Percentiles rank a stretch among this genome's conserved stretches.
Evolutionary conservation across 1,140 invertebrate genomes (phyloP).

Genomic region (Drosophila arizonae): DNA sequence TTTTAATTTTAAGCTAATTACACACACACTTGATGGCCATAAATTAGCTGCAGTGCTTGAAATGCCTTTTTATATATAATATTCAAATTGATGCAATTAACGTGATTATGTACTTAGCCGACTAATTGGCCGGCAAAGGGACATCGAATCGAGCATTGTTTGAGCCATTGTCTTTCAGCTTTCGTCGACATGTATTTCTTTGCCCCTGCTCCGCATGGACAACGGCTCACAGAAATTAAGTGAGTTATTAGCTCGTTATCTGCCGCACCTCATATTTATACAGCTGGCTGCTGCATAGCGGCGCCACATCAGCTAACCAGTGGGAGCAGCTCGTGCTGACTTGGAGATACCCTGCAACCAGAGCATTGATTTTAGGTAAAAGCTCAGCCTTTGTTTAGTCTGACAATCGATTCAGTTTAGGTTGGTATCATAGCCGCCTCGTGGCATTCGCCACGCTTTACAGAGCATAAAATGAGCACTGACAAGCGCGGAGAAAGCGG

Average conservation of each 20-base stretch:
- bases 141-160: not conserved
- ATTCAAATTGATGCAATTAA: conserved; percentile 47
- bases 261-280: conserved; percentile 75
- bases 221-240: conserved; percentile 45
- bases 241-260: conserved; percentile 79
- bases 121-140: conserved; percentile 19
- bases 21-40: conserved; percentile 13
- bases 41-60: conserved; percentile 4
- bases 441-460: not conserved
- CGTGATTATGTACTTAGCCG: conserved; percentile 23
- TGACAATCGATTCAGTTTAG: too few species aligned
- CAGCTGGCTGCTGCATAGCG: conserved; percentile 55
- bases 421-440: not conserved
- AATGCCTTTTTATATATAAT: conserved; percentile 11
- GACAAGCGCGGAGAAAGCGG: conserved; percentile 22
- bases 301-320: conserved; percentile 7
- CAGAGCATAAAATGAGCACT: not conserved
- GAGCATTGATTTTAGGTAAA: not conserved
- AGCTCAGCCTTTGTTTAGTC: too few species aligned
- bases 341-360: not conserved
- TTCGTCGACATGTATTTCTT: too few species aligned
- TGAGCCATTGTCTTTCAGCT: not conserved
- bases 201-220: not conserved
- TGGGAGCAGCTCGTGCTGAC: not conserved
- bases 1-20: conserved; percentile 38